Conservation (phyloP, 1,140 invertebrate genomes). For the Trypoxylus dichotomus region DNA sequence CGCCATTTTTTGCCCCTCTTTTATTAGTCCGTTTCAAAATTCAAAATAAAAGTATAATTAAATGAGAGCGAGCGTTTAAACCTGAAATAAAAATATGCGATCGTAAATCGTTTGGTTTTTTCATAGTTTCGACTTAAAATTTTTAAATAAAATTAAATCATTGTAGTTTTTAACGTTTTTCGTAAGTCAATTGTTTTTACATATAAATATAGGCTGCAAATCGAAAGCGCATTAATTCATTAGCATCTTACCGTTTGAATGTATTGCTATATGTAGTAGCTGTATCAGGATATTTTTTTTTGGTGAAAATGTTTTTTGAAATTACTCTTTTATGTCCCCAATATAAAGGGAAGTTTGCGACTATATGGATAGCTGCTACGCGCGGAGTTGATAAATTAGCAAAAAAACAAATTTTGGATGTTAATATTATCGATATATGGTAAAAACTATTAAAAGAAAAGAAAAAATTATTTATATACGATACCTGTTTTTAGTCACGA, state of each 20-base stretch:
- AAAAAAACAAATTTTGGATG: conserved; percentile 2
- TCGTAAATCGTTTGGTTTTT: neutral
- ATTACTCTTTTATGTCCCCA: conserved; percentile 20
- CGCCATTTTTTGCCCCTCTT: neutral
- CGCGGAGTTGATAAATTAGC: neutral
- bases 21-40: neutral
- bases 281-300: neutral
- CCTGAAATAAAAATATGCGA: neutral
- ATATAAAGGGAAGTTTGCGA: conserved; percentile 20
- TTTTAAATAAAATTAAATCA: neutral
- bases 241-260: neutral
- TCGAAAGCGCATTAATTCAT: neutral
- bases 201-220: neutral
- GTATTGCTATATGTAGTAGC: neutral
- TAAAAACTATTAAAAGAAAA: neutral
- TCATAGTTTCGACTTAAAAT: neutral
- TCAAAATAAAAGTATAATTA: neutral
- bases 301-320: conserved; percentile 25
- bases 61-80: neutral
- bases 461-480: neutral
- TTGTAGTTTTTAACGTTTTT: neutral
- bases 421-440: conserved; percentile 6
- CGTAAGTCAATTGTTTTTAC: conserved; percentile 8
- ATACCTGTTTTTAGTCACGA: neutral
- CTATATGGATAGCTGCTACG: conserved; percentile 28